Evolutionary conservation across 2,113 vertebrate species (phyloP), one percentile per base, ranked within the genome.

Genomic region (Coracopsis vasa): DNA sequence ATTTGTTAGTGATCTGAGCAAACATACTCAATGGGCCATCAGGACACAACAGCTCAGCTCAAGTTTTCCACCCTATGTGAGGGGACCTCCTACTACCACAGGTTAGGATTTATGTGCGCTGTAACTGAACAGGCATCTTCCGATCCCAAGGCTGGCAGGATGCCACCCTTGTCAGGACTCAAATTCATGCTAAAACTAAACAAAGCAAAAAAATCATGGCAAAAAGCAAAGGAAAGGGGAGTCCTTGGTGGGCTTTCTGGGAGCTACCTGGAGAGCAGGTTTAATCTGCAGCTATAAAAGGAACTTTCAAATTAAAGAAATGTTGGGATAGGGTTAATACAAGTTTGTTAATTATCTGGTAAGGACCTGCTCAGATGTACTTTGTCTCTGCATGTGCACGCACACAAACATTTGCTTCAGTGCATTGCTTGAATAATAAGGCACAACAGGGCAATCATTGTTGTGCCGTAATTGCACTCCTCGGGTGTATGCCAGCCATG

Each of bases 401-500:
- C 88, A 97, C 82, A 97, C 95, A 95, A 95, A 96, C 96, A 97
- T 95, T 97, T 95, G 92, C 78, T 93, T 95, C 86, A 90, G 61
- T 91, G 67, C 73, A 86, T 82, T 53, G 66, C 92, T 77, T 94
- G 96, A 95, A 97, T 96, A 97, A 97, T 97, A 96, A 97, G 92
- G 82, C 96, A 91, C 96, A 95, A 94, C 94, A 97, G 95, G 96
- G 96, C 94, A 96, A 96, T 97, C 94, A 93, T 69, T 96, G 94
- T 87, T 90, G 89, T 93, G 50, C 78, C 41, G 39, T 97, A 97
- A 97, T 95, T 97, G 93, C 92, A 88, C 95, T 94, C 96, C 94
- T 95, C 62, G 31, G 94, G 91, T 81, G 95, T 96, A 91, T 2
- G 7, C 91, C 85, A 97, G 93, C 90, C 89, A 97, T 0, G 51